These are phyloP conservation scores for Temnopleurus reevesii DNA, from an alignment of 53 echinoderm and acorn worm species.

Conservation along the genomic window DNA sequence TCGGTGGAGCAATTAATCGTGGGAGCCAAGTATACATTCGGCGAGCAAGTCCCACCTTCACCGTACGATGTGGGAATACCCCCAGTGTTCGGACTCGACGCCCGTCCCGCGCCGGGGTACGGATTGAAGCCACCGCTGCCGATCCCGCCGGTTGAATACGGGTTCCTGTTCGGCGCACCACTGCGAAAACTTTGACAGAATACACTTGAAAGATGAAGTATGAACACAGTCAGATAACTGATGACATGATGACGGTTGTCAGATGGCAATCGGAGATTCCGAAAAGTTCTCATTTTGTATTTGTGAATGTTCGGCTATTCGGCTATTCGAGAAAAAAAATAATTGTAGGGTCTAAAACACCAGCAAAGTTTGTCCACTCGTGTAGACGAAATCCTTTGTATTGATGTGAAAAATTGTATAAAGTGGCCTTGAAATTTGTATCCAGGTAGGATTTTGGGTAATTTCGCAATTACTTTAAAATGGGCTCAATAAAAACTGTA, in stretches of 20 bases:
- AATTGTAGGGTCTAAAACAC: too few relatives aligned
- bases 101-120: neutral
- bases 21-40: constrained; percentile 63
- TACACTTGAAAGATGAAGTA: neutral
- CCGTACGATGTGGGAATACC: neutral
- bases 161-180: neutral
- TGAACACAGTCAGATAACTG: neutral
- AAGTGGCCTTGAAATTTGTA: too few relatives aligned
- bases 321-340: too few relatives aligned
- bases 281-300: neutral
- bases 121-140: neutral
- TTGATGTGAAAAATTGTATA: too few relatives aligned
- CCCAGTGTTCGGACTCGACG: neutral
- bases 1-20: constrained; percentile 60
- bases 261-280: neutral
- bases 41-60: constrained; percentile 42
- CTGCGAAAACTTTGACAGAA: constrained; percentile 6
- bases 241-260: neutral
- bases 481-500: too few relatives aligned
- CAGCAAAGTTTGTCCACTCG: too few relatives aligned
- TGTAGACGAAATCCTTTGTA: too few relatives aligned
- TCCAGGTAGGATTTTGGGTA: too few relatives aligned
- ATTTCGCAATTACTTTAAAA: too few relatives aligned
- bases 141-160: neutral
- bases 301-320: neutral